These are phyloP conservation scores for Oreotrochilus melanogaster DNA, from an alignment of 2,113 vertebrate species.

Conservation along the genomic window DNA sequence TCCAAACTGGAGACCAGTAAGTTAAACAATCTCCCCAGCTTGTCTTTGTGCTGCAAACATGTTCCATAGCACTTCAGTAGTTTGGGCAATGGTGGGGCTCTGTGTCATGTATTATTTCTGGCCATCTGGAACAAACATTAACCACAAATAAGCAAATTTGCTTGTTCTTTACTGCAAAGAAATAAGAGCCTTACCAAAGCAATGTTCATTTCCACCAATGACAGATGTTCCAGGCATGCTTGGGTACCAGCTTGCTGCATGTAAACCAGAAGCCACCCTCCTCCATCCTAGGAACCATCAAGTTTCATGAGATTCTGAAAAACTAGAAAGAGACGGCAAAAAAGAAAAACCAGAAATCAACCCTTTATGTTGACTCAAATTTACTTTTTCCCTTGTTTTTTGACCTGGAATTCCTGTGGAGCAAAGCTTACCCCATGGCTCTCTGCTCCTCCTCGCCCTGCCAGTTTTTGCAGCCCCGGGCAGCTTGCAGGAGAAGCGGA, in stretches of 20 bases:
- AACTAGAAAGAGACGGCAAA: not conserved
- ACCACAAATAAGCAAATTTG: conserved; percentile 61
- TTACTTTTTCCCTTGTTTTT: not conserved
- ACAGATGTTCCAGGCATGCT: conserved; percentile 35
- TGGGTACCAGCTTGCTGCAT: not conserved
- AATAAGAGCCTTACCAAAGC: conserved; percentile 16
- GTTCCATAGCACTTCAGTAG: conserved; percentile 10
- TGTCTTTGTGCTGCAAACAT: conserved; percentile 49
- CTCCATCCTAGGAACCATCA: not conserved
- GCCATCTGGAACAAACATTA: conserved; percentile 68
- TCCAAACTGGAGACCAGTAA: conserved; percentile 63
- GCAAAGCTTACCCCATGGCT: not conserved
- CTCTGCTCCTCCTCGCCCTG: not conserved
- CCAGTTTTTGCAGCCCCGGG: not conserved
- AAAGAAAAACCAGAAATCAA: not conserved
- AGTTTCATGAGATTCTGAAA: not conserved
- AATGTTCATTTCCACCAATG: not conserved
- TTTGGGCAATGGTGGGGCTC: conserved; percentile 14
- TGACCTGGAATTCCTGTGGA: not conserved
- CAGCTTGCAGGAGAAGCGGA: not conserved
- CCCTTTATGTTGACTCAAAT: not conserved
- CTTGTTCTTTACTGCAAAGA: conserved; percentile 51
- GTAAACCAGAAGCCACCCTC: not conserved
- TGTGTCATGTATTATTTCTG: conserved; percentile 53
- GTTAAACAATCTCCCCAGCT: conserved; percentile 64